Conservation (phyloP, 2,113 vertebrate species). For the Vidua chalybeata region DNA sequence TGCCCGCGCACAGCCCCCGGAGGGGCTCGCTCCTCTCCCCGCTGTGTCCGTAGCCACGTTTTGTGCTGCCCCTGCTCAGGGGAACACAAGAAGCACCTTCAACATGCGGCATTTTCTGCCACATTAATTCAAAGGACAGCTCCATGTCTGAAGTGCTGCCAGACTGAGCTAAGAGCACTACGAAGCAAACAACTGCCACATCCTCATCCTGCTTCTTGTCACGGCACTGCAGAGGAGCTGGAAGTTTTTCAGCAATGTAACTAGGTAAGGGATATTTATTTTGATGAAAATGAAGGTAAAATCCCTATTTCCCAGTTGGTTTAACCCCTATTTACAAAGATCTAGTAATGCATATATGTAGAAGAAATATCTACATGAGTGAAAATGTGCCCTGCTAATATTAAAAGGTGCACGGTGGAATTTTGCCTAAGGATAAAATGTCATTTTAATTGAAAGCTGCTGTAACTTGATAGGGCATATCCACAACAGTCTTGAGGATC, state of each 20-base stretch:
- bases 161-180: not conserved
- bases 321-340: slow-evolving; percentile 27
- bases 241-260: not conserved
- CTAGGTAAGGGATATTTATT: not conserved
- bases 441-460: slow-evolving; percentile 69
- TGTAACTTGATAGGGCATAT: slow-evolving; percentile 68
- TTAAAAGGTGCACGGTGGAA: slow-evolving; percentile 48
- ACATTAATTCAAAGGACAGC: not conserved
- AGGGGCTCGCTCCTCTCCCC: not conserved
- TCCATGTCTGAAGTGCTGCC: not conserved
- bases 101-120: not conserved
- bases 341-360: not conserved
- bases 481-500: slow-evolving; percentile 46
- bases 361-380: slow-evolving; percentile 32
- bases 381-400: slow-evolving; percentile 43
- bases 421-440: slow-evolving; percentile 64
- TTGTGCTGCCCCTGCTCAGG: not conserved
- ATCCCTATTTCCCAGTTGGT: slow-evolving; percentile 2
- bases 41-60: not conserved
- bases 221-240: not conserved
- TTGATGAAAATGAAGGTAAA: not conserved
- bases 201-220: not conserved
- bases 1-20: not conserved
- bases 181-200: not conserved
- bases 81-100: not conserved